Evolutionary conservation across 2,888 invertebrate genomes (phyloP), one percentile per base, ranked within the genome.

Genomic region (Pseudococcus jackbeardsleyi): DNA sequence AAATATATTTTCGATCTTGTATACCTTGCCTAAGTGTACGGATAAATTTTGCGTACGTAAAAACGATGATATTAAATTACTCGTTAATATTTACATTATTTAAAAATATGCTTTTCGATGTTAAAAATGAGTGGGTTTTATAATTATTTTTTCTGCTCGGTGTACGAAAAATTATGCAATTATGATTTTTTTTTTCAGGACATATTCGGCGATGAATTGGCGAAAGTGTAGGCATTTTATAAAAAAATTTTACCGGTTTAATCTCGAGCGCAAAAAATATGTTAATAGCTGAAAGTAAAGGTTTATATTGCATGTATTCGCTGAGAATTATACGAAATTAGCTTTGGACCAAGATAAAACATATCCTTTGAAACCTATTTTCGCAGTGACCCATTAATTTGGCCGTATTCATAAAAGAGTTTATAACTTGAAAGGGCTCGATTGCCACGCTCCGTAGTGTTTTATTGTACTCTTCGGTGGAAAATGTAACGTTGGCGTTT

Each of bases 21-120:
- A 59, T 59, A n/a, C 59, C 19, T 59, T 17, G 50, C 50, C 15
- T 59, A 19, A 0, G 33, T 33, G 42, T n/a, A 79, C 17, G 79
- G 42, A 79, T 42, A 79, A 79, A 79, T 79, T 79, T 79, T 33
- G 39, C 79, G 39, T 42, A 79, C 42, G 79, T 79, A 42, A 79
- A 46, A 79, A 79, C 79, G n/a, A 42, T 42, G 79, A 42, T 79
- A 72, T 33, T 72, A 72, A 72, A 72, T 72, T 72, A 72, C 72
- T 26, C 72, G 26, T 72, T 72, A 72, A 72, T 72, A 72, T 79
- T 42, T 79, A 79, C 79, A 79, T 79, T 79, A 72, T 72, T 72
- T 39, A 39, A 72, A 72, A 72, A 72, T 72, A 72, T 17, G 72
- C 19, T 59, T 59, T 59, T 7, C 17, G 17, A 12, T 54, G 54